A percentile compares a stretch with the other conserved stretches of the same genome.
Evolutionary conservation across 2,797 vertebrate species (phyloP).

Genomic region (Morelia viridis): DNA sequence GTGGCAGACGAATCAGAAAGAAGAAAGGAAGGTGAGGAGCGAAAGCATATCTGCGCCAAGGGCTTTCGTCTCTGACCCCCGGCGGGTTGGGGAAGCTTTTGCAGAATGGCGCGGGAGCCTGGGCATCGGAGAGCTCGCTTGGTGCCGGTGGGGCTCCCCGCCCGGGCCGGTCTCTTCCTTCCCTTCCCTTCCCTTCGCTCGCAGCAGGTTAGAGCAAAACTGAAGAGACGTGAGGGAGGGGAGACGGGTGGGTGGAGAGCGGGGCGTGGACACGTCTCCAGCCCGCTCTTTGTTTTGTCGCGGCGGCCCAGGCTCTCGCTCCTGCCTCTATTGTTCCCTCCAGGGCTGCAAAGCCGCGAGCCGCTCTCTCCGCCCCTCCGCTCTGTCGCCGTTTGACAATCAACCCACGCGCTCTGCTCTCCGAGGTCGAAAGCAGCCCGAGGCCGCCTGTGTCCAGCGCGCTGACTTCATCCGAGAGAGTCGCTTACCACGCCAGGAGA

Average conservation of each 20-base stretch:
- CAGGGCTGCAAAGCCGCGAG: background rate
- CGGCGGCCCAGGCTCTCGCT: background rate
- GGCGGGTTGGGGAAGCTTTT: background rate
- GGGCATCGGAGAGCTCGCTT: background rate
- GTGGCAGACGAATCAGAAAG: background rate
- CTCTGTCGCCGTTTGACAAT: background rate
- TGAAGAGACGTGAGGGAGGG: constrained; percentile 20
- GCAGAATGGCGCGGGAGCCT: background rate
- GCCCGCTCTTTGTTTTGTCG: constrained; percentile 15
- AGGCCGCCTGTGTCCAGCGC: background rate
- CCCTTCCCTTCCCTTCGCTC: background rate
- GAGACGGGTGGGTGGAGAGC: background rate
- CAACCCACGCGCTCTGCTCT: background rate
- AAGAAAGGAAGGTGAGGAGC: background rate
- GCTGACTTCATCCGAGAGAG: background rate
- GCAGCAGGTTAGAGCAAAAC: background rate
- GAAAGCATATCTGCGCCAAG: background rate
- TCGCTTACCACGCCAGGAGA: background rate
- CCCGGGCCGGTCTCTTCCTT: background rate
- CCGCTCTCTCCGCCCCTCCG: background rate
- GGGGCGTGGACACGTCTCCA: constrained; percentile 7
- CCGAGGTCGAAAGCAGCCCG: background rate
- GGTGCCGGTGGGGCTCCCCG: background rate
- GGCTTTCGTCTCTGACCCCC: background rate
- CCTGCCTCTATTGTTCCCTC: constrained; percentile 23